A percentile compares a stretch with the other conserved stretches of the same genome.
Evolutionary conservation across 2,113 vertebrate genomes (phyloP).

Genomic region (Accipiter virgatus): DNA sequence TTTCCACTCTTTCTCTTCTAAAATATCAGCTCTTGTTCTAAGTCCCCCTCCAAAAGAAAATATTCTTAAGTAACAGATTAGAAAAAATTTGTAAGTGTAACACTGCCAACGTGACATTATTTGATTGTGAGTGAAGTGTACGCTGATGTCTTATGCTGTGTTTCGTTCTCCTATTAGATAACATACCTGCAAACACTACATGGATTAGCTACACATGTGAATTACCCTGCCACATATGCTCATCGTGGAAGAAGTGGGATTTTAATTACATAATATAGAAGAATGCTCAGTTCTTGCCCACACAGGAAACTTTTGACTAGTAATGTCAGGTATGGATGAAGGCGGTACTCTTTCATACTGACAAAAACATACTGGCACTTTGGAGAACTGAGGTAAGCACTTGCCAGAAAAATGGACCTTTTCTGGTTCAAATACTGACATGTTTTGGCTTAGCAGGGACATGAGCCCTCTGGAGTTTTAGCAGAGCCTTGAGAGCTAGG

Average conservation of each 20-base stretch:
- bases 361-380: background rate
- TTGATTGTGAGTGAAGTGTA: background rate
- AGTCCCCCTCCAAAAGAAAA: background rate
- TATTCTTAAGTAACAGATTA: background rate
- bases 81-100: background rate
- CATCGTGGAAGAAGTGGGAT: background rate
- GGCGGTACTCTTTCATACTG: background rate
- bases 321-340: constrained; percentile 28
- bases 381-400: background rate
- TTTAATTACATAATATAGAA: constrained; percentile 33
- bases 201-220: background rate
- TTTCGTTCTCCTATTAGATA: background rate
- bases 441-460: background rate
- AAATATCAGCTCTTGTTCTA: background rate
- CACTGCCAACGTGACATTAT: background rate
- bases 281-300: constrained; percentile 28
- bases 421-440: background rate
- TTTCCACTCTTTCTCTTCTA: background rate
- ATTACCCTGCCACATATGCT: background rate
- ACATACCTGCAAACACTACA: background rate
- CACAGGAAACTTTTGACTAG: constrained; percentile 44
- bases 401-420: background rate
- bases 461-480: background rate
- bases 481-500: background rate
- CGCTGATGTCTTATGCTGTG: background rate